Base-by-base conservation (phyloP, 2,113 vertebrate genomes). In the Sapajus apella region DNA sequence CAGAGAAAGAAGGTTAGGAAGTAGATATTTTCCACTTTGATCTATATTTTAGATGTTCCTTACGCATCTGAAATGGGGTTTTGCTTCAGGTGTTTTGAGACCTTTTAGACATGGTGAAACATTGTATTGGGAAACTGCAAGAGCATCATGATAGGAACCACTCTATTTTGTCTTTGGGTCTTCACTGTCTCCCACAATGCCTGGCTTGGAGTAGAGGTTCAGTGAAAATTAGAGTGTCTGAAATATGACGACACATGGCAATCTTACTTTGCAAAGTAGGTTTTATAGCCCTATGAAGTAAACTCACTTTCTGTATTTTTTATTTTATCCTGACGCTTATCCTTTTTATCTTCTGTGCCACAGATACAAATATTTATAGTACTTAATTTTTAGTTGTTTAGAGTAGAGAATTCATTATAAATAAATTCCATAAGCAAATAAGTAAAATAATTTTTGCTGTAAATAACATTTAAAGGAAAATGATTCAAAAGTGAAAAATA, bases 181-280 rank as follows among this genome's bases (percentile, higher is more conserved):
- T 52, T 66, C 25, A 23, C 86, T 18, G 30, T 43, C 14, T 4
- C 66, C n/a, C 37, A 70, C 30, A 45, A 11, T 43, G 21, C 47
- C 37, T 93, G 85, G 52, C 21, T 93, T 9, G 66, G 50, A 87
- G 9, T 5, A 52, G 30, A 10, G 32, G 17, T n/a, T 70, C 50
- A 21, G 0, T 23, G 35, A 85, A 92, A 95, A 76, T 3, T 9
- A 16, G 64, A 73, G 43, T 7, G 14, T 90, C 40, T 88, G 64
- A 90, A 85, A 43, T 35, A 81, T 92, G 37, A 66, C 1, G 5
- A 43, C 37, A 37, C 9, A 66, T 66, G 37, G n/a, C 68, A 90
- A 89, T 86, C 30, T 88, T 70, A 40, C 70, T 55, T 83, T 97
- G 56, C 45, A 91, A 95, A 73, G 61, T 82, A 95, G 55, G 23